Base-by-base conservation (phyloP, 2,113 vertebrate species). In the Dermatemys mawii region DNA sequence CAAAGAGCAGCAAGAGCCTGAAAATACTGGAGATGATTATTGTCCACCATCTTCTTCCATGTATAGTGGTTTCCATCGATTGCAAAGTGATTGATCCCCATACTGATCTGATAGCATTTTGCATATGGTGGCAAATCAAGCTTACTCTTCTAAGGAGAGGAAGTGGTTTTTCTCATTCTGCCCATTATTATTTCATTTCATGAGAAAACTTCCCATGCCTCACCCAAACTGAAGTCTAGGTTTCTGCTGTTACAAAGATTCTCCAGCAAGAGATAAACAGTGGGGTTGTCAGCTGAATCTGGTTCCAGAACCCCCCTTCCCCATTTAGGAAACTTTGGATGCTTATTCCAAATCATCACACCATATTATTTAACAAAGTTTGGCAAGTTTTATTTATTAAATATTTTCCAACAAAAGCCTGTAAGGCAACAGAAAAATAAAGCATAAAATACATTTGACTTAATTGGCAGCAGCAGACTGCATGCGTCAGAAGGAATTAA, bases 401-500 rank as follows among this genome's bases (percentile, higher is more conserved):
- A 82, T 87, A 91, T 97, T 95, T 90, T 82, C 60, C 53, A 79
- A 94, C 92, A 91, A 95, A 92, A 96, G 92, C 91, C 84, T 53
- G 87, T 75, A 87, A 95, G 89, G 91, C 96, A 93, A 84, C 53
- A 86, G 83, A 91, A 93, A 53, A 94, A 85, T 86, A 96, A 97
- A 96, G 88, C 49, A 5, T 89, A 96, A 96, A 94, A 92, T 78
- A 70, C 32, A 41, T 93, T 94, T 92, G 88, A 92, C 92, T 95
- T 96, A 87, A 78, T 94, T 94, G 92, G 95, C 83, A 85, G 22
- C 85, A 86, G 78, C 86, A 57, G 89, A 51, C 93, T 95, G 94
- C 95, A 93, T 97, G 95, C 5, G 2, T 93, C 90, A 95, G 92
- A 92, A 93, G 46, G 87, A 92, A 95, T 94, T 93, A 95, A 90